phyloP scores from a whole-genome alignment of 37 sponge, comb jelly and placozoan species.

The Ianthella basta region DNA sequence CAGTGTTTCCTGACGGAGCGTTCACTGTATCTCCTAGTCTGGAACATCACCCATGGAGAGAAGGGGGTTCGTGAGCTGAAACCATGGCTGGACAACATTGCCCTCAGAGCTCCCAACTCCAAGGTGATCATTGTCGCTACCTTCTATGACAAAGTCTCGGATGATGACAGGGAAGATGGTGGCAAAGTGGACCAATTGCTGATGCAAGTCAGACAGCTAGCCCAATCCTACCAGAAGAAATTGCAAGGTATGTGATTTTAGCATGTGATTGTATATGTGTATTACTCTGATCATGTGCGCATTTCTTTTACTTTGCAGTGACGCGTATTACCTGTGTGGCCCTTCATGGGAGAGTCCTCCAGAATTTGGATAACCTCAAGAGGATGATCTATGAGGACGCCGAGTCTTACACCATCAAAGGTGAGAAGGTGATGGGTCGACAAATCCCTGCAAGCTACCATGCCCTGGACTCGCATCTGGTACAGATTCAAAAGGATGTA shows the following conservation, averaged over 20 bases:
- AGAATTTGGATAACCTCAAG: conserved; percentile 49
- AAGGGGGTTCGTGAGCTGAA: conserved; percentile 82
- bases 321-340: not conserved
- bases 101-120: conserved; percentile 82
- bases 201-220: conserved; percentile 33
- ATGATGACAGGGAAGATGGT: conserved; percentile 40
- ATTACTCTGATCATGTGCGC: too few species aligned
- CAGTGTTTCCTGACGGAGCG: conserved; percentile 95
- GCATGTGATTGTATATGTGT: not conserved
- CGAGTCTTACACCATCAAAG: conserved; percentile 22
- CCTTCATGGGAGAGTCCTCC: conserved; percentile 15
- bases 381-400: conserved; percentile 58
- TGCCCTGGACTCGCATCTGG: conserved; percentile 29
- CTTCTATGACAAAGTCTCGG: conserved; percentile 76
- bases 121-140: conserved; percentile 89
- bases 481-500: conserved; percentile 21
- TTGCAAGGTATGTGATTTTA: not conserved
- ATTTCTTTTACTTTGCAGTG: not conserved
- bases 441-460: conserved; percentile 63
- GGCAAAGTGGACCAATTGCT: conserved; percentile 32
- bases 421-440: conserved; percentile 58
- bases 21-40: conserved; percentile 90
- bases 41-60: conserved; percentile 76
- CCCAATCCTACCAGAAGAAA: conserved; percentile 35
- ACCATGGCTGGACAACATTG: conserved; percentile 92